phyloP scores from a whole-genome alignment of 2,888 invertebrate genomes.

The Noctua pronuba region DNA sequence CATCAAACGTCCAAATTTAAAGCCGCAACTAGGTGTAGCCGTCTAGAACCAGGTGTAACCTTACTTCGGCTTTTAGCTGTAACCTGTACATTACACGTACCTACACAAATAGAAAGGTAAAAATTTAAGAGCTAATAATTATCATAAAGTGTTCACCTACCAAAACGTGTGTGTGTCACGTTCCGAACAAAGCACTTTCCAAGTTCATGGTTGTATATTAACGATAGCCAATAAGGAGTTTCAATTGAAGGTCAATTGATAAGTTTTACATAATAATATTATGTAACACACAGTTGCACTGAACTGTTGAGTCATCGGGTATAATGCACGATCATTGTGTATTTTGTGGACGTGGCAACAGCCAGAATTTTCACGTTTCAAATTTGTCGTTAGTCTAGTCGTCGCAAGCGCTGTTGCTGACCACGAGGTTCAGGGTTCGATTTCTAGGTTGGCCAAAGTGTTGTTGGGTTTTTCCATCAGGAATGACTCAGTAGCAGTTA shows the following conservation, averaged over 20 bases:
- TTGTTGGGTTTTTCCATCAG: not conserved
- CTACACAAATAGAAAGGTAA: not conserved
- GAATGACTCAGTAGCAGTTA: not conserved
- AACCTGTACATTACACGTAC: not conserved
- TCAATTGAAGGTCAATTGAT: slow-evolving; percentile 20
- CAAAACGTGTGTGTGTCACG: not conserved
- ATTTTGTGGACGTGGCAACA: not conserved
- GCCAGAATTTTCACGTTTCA: not conserved
- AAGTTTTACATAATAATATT: slow-evolving; percentile 4
- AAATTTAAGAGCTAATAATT: not conserved
- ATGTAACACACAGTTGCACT: not conserved
- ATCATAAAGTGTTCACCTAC: slow-evolving; percentile 12
- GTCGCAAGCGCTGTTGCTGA: not conserved
- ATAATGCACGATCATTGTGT: slow-evolving; percentile 2
- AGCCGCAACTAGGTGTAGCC: no score
- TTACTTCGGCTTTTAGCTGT: no score
- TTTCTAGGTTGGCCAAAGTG: not conserved
- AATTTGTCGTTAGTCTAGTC: not conserved
- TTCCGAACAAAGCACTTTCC: slow-evolving; percentile 30
- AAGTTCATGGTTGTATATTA: slow-evolving; percentile 42
- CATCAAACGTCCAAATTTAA: no score
- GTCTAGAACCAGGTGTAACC: no score
- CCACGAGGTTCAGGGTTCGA: not conserved
- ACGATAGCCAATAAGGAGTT: slow-evolving; percentile 28
- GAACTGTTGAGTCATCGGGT: slow-evolving; percentile 15